Evolutionary conservation across 2,113 vertebrate species (phyloP), one percentile per base, ranked within the genome.

Genomic region (Podiceps cristatus): DNA sequence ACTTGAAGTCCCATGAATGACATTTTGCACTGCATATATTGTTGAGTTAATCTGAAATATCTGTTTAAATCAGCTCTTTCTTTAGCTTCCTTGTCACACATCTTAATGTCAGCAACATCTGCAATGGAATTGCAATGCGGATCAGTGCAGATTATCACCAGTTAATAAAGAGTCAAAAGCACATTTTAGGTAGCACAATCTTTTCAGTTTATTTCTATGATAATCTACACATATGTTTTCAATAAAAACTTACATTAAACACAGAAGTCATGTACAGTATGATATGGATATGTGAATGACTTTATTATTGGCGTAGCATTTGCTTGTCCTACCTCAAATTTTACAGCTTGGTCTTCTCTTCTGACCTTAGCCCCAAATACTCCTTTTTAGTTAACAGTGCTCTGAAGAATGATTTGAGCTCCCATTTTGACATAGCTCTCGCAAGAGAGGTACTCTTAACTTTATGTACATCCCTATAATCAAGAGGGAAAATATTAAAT

Each of bases 71-170:
- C 19, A 18, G 63, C 68, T 96, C 73, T 96, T 96, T 96, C 91
- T 96, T 78, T 87, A 93, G 93, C 95, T 92, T 95, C 85, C 69
- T 92, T 91, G 87, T 97, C 90, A 77, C 97, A 93, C 86, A 89
- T 97, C 96, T 97, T 97, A 95, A 97, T 97, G 96, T 98, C 97
- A 97, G 96, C 93, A 97, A 96, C 96, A 97, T 97, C 97, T 98
- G 96, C 95, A 94, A 79, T 68, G 49, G 94, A 98, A 97, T 98
- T 97, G 93, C 94, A 96, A 78, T 96, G 93, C 1, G n/a, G 87
- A 97, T 97, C 97, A 96, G 78, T 69, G 93, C 79, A 95, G 96
- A 97, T 98, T 98, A 98, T 97, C 97, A 97, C 95, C 91, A 95
- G 93, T 96, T 97, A 98, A 97, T 96, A 97, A 91, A 77, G 93